phyloP scores from a whole-genome alignment of 2,888 invertebrate genomes.

The Phytoseiulus persimilis region DNA sequence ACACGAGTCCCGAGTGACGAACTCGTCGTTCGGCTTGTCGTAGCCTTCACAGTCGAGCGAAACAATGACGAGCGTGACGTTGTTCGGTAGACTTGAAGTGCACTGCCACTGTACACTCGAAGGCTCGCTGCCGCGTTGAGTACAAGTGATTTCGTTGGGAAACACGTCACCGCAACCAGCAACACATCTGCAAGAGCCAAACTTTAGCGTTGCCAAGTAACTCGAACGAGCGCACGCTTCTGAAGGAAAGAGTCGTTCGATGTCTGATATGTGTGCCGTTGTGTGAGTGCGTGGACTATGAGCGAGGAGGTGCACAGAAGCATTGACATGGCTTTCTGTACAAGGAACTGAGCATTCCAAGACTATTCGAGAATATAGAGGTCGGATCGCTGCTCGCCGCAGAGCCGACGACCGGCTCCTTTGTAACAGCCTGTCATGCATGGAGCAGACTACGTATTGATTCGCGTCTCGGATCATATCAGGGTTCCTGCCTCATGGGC shows the following conservation, averaged over 20 bases:
- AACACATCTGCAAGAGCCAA: constrained; percentile 13
- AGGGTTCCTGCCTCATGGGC: background rate
- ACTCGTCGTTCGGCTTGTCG: background rate
- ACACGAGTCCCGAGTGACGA: background rate
- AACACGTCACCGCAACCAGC: constrained; percentile 27
- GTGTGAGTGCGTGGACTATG: background rate
- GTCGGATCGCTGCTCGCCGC: background rate
- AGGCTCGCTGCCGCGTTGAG: background rate
- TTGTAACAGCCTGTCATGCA: background rate
- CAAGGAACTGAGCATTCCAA: background rate
- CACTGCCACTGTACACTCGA: background rate
- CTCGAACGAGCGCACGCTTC: background rate
- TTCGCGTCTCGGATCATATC: background rate
- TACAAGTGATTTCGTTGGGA: constrained; percentile 1
- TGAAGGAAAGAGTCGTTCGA: background rate
- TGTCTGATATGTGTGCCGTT: background rate
- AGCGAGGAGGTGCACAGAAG: background rate
- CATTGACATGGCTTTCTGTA: background rate
- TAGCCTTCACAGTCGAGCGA: background rate
- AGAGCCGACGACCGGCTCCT: background rate
- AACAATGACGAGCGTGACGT: background rate
- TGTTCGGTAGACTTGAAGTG: background rate
- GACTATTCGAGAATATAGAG: background rate
- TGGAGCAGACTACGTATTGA: too few species aligned
- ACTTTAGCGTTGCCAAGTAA: background rate